A percentile compares a stretch with the other conserved stretches of the same genome.
Evolutionary conservation across 1,140 invertebrate genomes (phyloP).

Genomic region (Drosophila kurseongensis): DNA sequence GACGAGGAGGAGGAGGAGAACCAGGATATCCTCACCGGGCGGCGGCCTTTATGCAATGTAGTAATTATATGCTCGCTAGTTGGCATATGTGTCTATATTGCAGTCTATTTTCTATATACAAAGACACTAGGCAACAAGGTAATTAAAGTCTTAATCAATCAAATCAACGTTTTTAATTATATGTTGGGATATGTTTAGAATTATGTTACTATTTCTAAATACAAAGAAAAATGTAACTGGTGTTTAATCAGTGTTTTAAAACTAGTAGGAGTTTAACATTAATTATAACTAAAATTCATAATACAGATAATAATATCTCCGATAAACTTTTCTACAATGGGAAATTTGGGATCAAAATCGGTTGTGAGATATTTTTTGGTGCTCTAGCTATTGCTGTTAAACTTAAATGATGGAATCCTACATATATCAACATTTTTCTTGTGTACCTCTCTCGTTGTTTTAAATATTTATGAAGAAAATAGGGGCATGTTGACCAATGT

Average conservation of each 20-base stretch:
- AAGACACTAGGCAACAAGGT: conserved; percentile 21
- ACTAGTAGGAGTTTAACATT: too few relatives aligned
- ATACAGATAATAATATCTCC: too few relatives aligned
- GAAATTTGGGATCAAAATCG: too few relatives aligned
- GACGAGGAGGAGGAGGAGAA: conserved; percentile 2
- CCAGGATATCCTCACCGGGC: conserved; percentile 18
- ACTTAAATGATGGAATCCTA: too few relatives aligned
- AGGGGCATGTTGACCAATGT: conserved; percentile 22
- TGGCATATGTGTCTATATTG: conserved; percentile 29
- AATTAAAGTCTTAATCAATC: background rate
- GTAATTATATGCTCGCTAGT: conserved; percentile 54
- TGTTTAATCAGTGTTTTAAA: too few relatives aligned
- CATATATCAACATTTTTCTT: background rate
- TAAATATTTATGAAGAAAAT: conserved; percentile 11
- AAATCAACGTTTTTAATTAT: background rate
- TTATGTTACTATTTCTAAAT: too few relatives aligned
- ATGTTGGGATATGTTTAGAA: too few relatives aligned
- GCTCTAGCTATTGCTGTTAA: too few relatives aligned
- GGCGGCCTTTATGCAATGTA: conserved; percentile 44
- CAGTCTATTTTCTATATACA: conserved; percentile 18
- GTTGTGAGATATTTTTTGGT: too few relatives aligned
- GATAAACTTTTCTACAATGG: too few relatives aligned
- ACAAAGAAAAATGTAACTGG: too few relatives aligned
- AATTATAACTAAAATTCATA: too few relatives aligned
- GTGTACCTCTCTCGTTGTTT: conserved; percentile 6